Evolutionary conservation across 2,113 vertebrate genomes (phyloP).

Genomic region (Sardina pilchardus): DNA sequence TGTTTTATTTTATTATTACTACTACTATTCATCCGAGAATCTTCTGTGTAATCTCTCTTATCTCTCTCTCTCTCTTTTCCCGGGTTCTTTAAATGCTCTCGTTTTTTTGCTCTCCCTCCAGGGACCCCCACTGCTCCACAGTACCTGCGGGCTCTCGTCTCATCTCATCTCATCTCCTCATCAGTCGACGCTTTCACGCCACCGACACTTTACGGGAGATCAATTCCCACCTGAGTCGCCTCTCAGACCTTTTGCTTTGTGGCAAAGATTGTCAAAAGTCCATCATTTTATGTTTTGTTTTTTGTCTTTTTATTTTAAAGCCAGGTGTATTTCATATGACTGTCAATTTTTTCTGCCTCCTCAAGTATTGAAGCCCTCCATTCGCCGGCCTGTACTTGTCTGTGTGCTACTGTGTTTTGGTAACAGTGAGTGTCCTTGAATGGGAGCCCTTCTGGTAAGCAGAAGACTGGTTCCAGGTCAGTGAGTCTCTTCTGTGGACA

Average conservation of each 20-base stretch:
- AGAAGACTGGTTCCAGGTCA: slow-evolving; percentile 4
- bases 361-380: not conserved
- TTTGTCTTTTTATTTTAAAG: not conserved
- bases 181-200: not conserved
- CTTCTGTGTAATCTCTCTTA: slow-evolving; percentile 1
- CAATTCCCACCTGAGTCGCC: not conserved
- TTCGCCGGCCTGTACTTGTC: not conserved
- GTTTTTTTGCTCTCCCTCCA: not conserved
- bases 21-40: not conserved
- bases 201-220: not conserved
- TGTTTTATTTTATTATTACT: not conserved
- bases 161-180: not conserved
- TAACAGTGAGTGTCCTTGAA: not conserved
- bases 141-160: not conserved
- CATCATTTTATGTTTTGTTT: not conserved
- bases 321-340: not conserved
- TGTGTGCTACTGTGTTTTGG: not conserved
- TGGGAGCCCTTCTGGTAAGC: not conserved
- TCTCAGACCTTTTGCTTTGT: not conserved
- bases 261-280: not conserved
- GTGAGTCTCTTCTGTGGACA: not conserved
- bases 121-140: not conserved
- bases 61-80: not conserved
- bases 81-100: not conserved
- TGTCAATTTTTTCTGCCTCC: not conserved